Percentiles rank a stretch among this genome's conserved stretches.
These are phyloP conservation scores for Garra rufa DNA, from an alignment of 2,113 vertebrate genomes.

Conservation along the genomic window DNA sequence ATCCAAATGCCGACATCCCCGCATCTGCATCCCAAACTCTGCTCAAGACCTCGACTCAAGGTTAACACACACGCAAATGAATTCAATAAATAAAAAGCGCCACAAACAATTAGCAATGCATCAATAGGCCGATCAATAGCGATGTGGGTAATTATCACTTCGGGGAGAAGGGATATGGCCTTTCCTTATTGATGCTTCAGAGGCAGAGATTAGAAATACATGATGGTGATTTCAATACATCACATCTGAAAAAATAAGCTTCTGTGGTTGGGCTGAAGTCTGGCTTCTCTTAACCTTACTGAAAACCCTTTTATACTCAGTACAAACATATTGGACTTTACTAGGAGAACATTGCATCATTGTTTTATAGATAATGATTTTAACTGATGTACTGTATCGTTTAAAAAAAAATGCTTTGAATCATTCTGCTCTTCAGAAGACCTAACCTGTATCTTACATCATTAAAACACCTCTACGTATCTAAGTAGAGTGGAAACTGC, in stretches of 20 bases:
- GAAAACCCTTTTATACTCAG: too few species aligned
- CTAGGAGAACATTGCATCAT: too few species aligned
- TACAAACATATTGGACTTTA: too few species aligned
- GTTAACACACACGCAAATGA: constrained; percentile 71
- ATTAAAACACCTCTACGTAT: constrained; percentile 59
- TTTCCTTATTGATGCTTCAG: constrained; percentile 72
- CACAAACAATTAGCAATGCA: constrained; percentile 80
- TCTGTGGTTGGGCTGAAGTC: background rate
- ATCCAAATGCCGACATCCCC: constrained; percentile 65
- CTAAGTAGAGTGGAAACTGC: constrained; percentile 58
- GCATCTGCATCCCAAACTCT: constrained; percentile 40
- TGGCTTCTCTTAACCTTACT: background rate
- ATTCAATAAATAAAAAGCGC: constrained; percentile 74
- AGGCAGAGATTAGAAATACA: constrained; percentile 73
- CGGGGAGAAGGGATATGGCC: constrained; percentile 75
- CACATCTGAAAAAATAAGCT: constrained; percentile 38
- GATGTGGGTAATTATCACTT: constrained; percentile 82
- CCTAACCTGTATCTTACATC: constrained; percentile 47
- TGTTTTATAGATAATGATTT: too few species aligned
- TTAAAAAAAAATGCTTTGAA: background rate
- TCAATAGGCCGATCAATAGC: constrained; percentile 79
- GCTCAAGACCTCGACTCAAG: constrained; percentile 69
- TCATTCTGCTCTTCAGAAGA: background rate
- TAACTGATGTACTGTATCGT: too few species aligned
- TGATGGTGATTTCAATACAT: constrained; percentile 68